Evolutionary conservation across 2,888 invertebrate genomes (phyloP), one percentile per base, ranked within the genome.

Genomic region (Anoplius nigerrimus): DNA sequence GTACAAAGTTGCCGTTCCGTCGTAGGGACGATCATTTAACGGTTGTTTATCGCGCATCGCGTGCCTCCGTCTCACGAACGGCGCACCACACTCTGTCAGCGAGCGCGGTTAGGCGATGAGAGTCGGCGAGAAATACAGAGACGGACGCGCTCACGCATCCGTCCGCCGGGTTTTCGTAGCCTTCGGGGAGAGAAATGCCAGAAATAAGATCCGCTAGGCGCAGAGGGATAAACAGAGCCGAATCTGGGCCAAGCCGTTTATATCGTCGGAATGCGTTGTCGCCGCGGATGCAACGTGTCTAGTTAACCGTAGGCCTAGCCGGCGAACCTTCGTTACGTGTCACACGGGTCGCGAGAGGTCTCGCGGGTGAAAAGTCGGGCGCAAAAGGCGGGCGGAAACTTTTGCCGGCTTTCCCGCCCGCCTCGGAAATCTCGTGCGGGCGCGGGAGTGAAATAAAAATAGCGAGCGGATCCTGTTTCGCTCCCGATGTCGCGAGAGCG

Each of bases 221-320:
- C 63, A 61, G 67, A 43, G 72, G 70, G 71, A 79, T 79, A 79
- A 81, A 76, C 77, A 77, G 72, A 74, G 75, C 70, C 75, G 81
- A 79, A 82, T 82, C 77, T 82, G 81, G 82, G 81, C 82, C 82
- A 81, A 82, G 82, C 78, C 81, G 82, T 81, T 77, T 79, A 79
- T 79, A 79, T 76, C 78, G 77, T 72, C 65, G 76, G 72, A 72
- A 75, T 78, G 78, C 80, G 75, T 78, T 74, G 78, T 79, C 80
- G 78, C 62, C 69, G 72, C 58, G 67, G 65, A 71, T 62, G 68
- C 74, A 16, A 48, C 65, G 59, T 46, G 65, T 61, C 60, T 68
- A 55, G 56, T 22, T 34, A 34, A 34, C 34, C 34, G n/a, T n/a
- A n/a, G n/a, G n/a, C n/a, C n/a, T n/a, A 48, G 48, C 48, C 48